Percentiles rank a stretch among this genome's conserved stretches.
Conservation (phyloP, 2,888 invertebrate species). For the Hemaris fuciformis region DNA sequence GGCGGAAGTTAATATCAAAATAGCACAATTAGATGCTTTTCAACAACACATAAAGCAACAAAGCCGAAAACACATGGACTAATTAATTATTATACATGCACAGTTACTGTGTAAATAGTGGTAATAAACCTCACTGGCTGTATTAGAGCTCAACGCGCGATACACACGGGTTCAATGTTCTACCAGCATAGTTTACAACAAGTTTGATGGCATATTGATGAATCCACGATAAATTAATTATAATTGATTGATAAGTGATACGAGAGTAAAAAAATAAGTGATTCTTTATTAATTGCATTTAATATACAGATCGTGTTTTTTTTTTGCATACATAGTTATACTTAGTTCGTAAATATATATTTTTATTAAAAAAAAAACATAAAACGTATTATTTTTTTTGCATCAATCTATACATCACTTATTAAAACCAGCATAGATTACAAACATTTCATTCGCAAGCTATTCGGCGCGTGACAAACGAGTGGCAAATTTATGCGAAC, state of each 20-base stretch:
- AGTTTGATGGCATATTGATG: neutral
- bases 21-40: slow-evolving; percentile 17
- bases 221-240: too few relatives aligned
- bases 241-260: neutral
- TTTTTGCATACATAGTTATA: too few relatives aligned
- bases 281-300: too few relatives aligned
- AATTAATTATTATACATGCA: slow-evolving; percentile 55
- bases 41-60: slow-evolving; percentile 37
- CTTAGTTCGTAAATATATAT: too few relatives aligned
- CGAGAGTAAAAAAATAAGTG: neutral
- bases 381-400: too few relatives aligned
- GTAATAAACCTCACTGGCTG: slow-evolving; percentile 50
- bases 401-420: too few relatives aligned
- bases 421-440: too few relatives aligned
- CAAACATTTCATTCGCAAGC: neutral
- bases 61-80: slow-evolving; percentile 47
- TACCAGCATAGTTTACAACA: slow-evolving; percentile 12
- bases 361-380: too few relatives aligned
- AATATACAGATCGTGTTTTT: too few relatives aligned
- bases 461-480: neutral
- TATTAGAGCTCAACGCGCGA: slow-evolving; percentile 32
- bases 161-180: slow-evolving; percentile 33
- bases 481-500: slow-evolving; percentile 9
- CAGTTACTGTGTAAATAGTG: slow-evolving; percentile 56
- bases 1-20: neutral